Evolutionary conservation across 2,797 vertebrate species (phyloP).

Genomic region (Manis javanica): DNA sequence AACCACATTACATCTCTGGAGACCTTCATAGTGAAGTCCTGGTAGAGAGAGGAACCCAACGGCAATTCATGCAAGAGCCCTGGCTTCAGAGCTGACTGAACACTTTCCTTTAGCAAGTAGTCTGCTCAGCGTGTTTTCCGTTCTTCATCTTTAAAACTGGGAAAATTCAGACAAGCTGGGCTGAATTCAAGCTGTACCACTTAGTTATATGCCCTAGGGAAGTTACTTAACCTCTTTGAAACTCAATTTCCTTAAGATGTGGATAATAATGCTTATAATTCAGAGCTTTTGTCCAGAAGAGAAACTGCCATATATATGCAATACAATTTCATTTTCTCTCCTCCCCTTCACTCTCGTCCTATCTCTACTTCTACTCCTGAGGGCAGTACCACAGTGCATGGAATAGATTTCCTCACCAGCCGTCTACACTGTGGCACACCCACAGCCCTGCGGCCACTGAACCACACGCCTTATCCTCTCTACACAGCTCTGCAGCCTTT

Average conservation of each 20-base stretch:
- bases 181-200: background rate
- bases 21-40: background rate
- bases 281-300: background rate
- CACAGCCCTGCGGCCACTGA: accelerated
- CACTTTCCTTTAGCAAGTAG: background rate
- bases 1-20: background rate
- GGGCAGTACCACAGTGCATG: background rate
- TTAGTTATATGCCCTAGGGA: background rate
- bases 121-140: background rate
- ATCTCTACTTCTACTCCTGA: background rate
- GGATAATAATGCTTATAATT: background rate
- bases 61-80: background rate
- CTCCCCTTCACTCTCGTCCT: background rate
- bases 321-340: background rate
- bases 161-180: background rate
- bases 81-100: background rate
- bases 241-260: background rate
- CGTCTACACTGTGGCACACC: accelerated
- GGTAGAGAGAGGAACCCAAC: background rate
- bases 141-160: conserved; percentile 12
- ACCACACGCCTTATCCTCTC: background rate
- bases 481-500: accelerated
- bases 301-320: background rate
- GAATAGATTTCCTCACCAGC: background rate
- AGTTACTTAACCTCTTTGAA: background rate